Percentiles rank a stretch among this genome's conserved stretches.
Conservation (phyloP, 1,140 invertebrate genomes). For the Wiebesia pumilae region DNA sequence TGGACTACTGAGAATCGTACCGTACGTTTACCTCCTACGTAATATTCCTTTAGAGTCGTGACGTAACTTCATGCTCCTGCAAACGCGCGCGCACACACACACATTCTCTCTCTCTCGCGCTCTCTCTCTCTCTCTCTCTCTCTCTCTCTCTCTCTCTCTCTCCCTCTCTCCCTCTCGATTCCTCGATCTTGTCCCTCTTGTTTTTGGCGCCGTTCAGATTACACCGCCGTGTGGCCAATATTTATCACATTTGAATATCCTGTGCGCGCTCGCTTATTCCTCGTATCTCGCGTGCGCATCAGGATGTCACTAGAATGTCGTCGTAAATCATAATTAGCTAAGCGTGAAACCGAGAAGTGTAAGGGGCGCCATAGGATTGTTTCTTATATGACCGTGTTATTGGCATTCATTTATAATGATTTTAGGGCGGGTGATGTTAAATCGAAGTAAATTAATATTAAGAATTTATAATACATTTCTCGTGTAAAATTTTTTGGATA, state of each 20-base stretch:
- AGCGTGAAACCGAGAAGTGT: conserved; percentile 63
- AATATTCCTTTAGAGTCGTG: neutral
- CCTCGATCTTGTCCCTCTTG: conserved; percentile 59
- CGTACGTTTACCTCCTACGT: neutral
- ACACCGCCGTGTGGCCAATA: conserved; percentile 61
- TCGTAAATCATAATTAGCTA: conserved; percentile 74
- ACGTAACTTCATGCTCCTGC: neutral
- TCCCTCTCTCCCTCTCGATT: conserved; percentile 48
- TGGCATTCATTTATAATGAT: conserved; percentile 10
- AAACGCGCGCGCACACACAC: neutral
- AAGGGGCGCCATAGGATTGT: neutral
- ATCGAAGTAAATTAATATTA: neutral
- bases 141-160: neutral
- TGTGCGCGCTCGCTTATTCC: conserved; percentile 53
- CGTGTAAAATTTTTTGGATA: neutral
- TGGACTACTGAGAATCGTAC: conserved; percentile 9
- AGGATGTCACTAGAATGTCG: conserved; percentile 71
- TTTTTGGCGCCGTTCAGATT: conserved; percentile 58
- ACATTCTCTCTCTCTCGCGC: conserved; percentile 19
- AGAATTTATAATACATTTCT: neutral
- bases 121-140: conserved; percentile 47
- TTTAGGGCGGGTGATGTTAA: neutral
- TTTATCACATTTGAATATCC: conserved; percentile 73
- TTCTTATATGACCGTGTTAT: conserved; percentile 9
- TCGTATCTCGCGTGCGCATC: conserved; percentile 51